phyloP scores from a whole-genome alignment of 2,797 vertebrate species.

The Numenius phaeopus region DNA sequence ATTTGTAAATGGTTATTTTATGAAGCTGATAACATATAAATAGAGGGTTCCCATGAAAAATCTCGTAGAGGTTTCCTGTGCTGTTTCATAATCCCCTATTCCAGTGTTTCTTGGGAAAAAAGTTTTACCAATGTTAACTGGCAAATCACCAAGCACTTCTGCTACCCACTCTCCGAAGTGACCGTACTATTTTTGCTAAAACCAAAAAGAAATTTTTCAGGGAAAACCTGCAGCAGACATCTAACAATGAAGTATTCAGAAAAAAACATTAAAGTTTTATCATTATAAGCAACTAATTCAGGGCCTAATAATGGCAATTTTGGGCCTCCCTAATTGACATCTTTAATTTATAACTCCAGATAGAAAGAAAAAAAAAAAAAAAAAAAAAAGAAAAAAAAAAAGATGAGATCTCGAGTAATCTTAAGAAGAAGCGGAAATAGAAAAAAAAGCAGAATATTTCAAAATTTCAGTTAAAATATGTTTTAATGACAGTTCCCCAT shows the following conservation, averaged over 20 bases:
- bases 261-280: neutral
- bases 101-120: neutral
- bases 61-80: neutral
- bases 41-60: neutral
- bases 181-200: neutral
- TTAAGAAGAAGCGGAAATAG: neutral
- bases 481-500: neutral
- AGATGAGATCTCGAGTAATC: neutral
- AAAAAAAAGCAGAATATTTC: neutral
- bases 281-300: neutral
- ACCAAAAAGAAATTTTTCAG: neutral
- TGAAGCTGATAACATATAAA: neutral
- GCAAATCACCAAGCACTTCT: neutral
- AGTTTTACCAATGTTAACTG: neutral
- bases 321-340: neutral
- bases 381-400: neutral
- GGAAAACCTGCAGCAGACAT: neutral
- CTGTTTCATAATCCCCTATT: neutral
- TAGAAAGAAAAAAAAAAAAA: neutral
- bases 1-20: neutral
- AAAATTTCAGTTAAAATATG: neutral
- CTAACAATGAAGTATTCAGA: neutral
- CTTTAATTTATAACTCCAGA: neutral
- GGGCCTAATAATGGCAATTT: neutral
- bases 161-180: neutral